phyloP scores from a whole-genome alignment of 2,113 vertebrate species.

The Nematolebias whitei region DNA sequence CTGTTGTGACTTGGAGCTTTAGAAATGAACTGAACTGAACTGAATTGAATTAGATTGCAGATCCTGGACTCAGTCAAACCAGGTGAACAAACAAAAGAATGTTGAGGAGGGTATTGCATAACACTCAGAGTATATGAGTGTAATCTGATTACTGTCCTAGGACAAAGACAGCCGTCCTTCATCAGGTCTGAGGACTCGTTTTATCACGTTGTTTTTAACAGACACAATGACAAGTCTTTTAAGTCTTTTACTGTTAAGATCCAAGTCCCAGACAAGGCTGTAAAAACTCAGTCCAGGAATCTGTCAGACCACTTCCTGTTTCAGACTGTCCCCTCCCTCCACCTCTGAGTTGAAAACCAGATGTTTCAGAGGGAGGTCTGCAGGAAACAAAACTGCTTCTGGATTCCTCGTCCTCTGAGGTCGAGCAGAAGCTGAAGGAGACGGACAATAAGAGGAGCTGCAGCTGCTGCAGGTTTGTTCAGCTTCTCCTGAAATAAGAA shows the following conservation, averaged over 20 bases:
- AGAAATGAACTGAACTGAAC: too few species aligned
- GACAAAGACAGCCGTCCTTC: too few species aligned
- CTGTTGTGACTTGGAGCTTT: too few species aligned
- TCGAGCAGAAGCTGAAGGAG: slow-evolving; percentile 2
- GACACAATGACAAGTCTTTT: too few species aligned
- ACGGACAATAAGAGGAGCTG: slow-evolving; percentile 38
- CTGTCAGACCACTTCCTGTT: slow-evolving; percentile 82
- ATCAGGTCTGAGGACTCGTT: not conserved
- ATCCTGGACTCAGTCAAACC: too few species aligned
- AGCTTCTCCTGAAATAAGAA: not conserved
- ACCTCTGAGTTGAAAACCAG: slow-evolving; percentile 41
- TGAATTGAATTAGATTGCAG: too few species aligned
- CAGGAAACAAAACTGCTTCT: slow-evolving; percentile 7
- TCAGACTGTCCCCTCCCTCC: slow-evolving; percentile 39
- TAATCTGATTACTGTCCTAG: too few species aligned
- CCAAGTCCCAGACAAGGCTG: slow-evolving; percentile 4
- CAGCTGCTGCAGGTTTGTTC: slow-evolving; percentile 65
- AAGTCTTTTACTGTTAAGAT: not conserved
- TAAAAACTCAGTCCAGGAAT: slow-evolving; percentile 66
- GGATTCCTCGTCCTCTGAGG: slow-evolving; percentile 48
- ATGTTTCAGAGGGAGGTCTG: slow-evolving; percentile 21
- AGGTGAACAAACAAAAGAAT: too few species aligned
- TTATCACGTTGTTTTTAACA: too few species aligned
- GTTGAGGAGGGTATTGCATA: too few species aligned
- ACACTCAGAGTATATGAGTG: too few species aligned